Base-by-base conservation (phyloP, 2,888 invertebrate species). In the Microplitis manilae region DNA sequence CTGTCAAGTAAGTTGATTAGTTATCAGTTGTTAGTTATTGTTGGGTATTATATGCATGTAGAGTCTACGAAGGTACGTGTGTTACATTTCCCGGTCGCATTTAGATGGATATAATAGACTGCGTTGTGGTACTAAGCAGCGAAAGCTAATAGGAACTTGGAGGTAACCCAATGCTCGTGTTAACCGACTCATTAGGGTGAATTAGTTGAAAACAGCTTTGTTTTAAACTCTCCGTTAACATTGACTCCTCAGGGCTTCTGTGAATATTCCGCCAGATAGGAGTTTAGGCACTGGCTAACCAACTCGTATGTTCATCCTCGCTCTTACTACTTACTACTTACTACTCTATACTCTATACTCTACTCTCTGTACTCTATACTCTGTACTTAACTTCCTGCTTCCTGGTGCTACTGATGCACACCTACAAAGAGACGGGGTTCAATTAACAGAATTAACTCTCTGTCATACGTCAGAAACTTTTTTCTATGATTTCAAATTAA, bases 171-270 rank as follows among this genome's bases (percentile, higher is more conserved):
- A 82, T 80, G 79, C 79, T 76, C 77, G 80, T 76, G 81, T 82
- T 80, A 80, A 81, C 78, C 79, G 79, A 80, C 77, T 82, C 81
- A 80, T 81, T 80, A 79, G 81, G 78, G 77, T 73, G 80, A 82
- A 79, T 80, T 79, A 81, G 82, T 78, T 80, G 81, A 79, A 81
- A 81, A 81, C 80, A 81, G 79, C 77, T 79, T 79, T 67, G 79
- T 75, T 30, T 30, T 76, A 79, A 80, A 79, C 74, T 77, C 69
- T 74, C 70, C 70, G 60, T 67, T 60, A 74, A 75, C 65, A 71
- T 69, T 61, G 73, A 75, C 73, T 75, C 68, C 70, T 77, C 70
- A 61, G 64, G 71, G 68, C 70, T 77, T 60, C 69, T 73, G 20
- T 13, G 40, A 20, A 72, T 72, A 20, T 41, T 50, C 13, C 50